Evolutionary conservation across 1,140 invertebrate genomes (phyloP).

Genomic region (Drosophila pruinosa): DNA sequence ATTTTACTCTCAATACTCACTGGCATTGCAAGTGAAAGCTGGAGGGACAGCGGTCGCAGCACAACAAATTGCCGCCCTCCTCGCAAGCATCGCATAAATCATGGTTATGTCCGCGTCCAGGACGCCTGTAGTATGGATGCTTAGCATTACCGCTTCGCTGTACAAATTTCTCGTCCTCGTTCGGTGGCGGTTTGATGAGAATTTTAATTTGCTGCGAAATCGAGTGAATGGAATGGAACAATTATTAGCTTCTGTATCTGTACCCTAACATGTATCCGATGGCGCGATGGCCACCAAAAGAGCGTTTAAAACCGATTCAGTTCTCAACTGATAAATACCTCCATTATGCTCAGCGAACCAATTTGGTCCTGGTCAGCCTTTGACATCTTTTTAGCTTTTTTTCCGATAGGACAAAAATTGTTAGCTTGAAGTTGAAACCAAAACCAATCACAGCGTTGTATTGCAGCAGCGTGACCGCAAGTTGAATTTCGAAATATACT

Average conservation of each 20-base stretch:
- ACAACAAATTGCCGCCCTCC: slow-evolving; percentile 97
- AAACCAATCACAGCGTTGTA: slow-evolving; percentile 38
- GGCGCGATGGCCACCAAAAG: neutral
- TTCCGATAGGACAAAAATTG: slow-evolving; percentile 45
- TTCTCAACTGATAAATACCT: slow-evolving; percentile 50
- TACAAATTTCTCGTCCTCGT: slow-evolving; percentile 84
- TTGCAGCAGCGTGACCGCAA: neutral
- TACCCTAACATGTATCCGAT: slow-evolving; percentile 12
- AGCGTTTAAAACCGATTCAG: neutral
- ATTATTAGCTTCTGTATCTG: slow-evolving; percentile 6
- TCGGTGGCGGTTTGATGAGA: slow-evolving; percentile 93
- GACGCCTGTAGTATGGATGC: slow-evolving; percentile 92
- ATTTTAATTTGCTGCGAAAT: slow-evolving; percentile 92
- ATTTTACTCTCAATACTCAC: slow-evolving; percentile 85
- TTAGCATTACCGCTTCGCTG: slow-evolving; percentile 88
- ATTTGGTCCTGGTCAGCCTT: slow-evolving; percentile 73
- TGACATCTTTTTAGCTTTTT: slow-evolving; percentile 65
- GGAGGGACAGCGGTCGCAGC: slow-evolving; percentile 96
- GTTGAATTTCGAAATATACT: neutral
- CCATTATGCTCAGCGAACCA: slow-evolving; percentile 76
- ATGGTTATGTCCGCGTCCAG: slow-evolving; percentile 95
- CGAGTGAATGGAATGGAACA: neutral
- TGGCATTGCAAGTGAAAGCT: slow-evolving; percentile 97
- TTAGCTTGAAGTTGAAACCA: slow-evolving; percentile 47
- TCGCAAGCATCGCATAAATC: slow-evolving; percentile 96